These are phyloP conservation scores for Helicoverpa assulta DNA, from an alignment of 2,888 invertebrate species.

Conservation along the genomic window DNA sequence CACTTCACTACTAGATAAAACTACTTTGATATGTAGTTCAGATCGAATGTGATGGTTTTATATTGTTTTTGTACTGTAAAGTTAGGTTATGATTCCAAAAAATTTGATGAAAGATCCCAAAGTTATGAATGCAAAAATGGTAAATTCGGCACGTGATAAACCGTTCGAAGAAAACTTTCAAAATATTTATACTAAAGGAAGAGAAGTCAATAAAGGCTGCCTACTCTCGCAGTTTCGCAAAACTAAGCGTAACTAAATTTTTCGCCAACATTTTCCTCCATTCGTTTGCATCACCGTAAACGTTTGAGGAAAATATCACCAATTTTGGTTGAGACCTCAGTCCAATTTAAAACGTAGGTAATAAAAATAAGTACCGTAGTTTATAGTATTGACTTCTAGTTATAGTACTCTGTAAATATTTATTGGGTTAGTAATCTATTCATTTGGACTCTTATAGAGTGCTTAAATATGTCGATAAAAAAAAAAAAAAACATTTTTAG, in stretches of 20 bases:
- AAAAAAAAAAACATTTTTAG: too few species aligned
- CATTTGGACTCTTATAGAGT: neutral
- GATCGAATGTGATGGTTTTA: conserved; percentile 3
- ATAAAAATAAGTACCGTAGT: conserved; percentile 7
- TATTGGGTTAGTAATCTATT: neutral
- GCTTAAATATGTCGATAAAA: neutral
- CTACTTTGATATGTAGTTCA: conserved; percentile 5
- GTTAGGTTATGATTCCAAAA: too few species aligned
- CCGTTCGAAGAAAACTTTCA: neutral
- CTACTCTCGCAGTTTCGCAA: conserved; percentile 10
- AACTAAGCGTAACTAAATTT: conserved; percentile 14
- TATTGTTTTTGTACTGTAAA: too few species aligned
- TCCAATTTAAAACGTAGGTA: conserved; percentile 15
- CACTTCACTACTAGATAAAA: conserved; percentile 45
- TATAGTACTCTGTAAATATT: neutral
- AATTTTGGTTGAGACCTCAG: conserved; percentile 27
- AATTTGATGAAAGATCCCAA: neutral
- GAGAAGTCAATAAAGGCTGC: neutral
- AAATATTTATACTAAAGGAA: neutral
- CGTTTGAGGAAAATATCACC: conserved; percentile 35
- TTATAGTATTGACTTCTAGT: conserved; percentile 17
- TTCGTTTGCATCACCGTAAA: conserved; percentile 28
- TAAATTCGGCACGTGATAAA: neutral
- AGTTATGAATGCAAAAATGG: neutral
- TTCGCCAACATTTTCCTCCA: conserved; percentile 39